A percentile compares a stretch with the other conserved stretches of the same genome.
These are phyloP conservation scores for Bombus polaris DNA, from an alignment of 1,140 invertebrate genomes.

Conservation along the genomic window DNA sequence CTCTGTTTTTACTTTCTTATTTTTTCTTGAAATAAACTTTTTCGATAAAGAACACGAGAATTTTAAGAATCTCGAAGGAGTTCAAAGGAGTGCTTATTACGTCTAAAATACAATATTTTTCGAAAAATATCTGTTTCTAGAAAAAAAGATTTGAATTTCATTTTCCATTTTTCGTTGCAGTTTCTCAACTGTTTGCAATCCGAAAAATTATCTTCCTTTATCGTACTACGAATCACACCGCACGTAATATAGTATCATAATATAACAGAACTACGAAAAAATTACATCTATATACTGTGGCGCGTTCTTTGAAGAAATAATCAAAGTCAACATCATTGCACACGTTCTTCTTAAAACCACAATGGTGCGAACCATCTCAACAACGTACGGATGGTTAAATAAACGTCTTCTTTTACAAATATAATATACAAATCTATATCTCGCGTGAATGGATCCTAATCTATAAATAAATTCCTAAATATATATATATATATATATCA, in stretches of 20 bases:
- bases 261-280: not conserved
- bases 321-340: slow-evolving; percentile 4
- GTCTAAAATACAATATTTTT: too few species aligned
- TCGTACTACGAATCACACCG: not conserved
- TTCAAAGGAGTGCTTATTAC: too few species aligned
- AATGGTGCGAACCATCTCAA: not conserved
- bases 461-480: not conserved
- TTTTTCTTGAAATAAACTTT: too few species aligned
- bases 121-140: too few species aligned
- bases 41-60: too few species aligned
- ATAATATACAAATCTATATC: slow-evolving; percentile 28
- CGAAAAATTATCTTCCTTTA: not conserved
- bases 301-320: slow-evolving; percentile 1
- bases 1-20: too few species aligned
- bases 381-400: not conserved
- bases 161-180: too few species aligned
- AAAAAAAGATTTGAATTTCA: too few species aligned
- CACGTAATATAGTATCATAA: not conserved
- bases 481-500: not conserved
- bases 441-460: slow-evolving; percentile 4
- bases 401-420: slow-evolving; percentile 7
- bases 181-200: too few species aligned
- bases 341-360: not conserved
- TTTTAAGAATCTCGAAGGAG: too few species aligned
- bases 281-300: not conserved